Evolutionary conservation across 92 coral and sea anemone species (phyloP), one percentile per base, ranked within the genome.

Genomic region (Zoanthus sociatus): DNA sequence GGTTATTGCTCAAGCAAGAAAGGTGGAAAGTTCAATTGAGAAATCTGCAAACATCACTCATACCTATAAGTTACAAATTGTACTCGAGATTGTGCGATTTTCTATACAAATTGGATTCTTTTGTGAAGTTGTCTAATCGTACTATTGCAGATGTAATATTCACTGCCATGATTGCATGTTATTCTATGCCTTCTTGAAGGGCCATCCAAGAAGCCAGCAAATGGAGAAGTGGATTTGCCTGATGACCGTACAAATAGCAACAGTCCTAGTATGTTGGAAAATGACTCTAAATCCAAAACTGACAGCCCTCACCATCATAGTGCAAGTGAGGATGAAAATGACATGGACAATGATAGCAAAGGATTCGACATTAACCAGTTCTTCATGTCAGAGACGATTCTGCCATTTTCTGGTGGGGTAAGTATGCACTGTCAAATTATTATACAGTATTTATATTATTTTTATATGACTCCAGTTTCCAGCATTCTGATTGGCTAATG

Each of bases 291-390:
- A 50, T 53, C 47, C n/a, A 53, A 9, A 53, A 30, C 16, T 6
- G 55, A 44, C 26, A 55, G 63, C 21, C 67, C 69, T 48, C 55
- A 31, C 15, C 83, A 56, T 14, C 76, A 91, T 63, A 83, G 82
- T 72, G 86, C 71, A 56, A 60, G 48, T 50, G 86, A 87, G 44
- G 73, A 71, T 31, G 76, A 70, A 45, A 71, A 71, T 26, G 82
- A 42, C 15, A 73, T 20, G 16, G 78, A 37, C 53, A 73, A 61
- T 13, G 83, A 86, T 13, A 88, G 82, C 53, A 78, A 91, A 72
- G 90, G 90, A 76, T 97, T 97, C 91, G 99, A 97, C 89, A 93
- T 97, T 55, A 95, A 97, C 88, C 93, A 95, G 89, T 97, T 97
- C 83, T 97, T 97, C 84, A 78, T 95, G 86, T 91, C 97, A 21